Evolutionary conservation across 2,888 invertebrate species (phyloP).

Genomic region (Cheilosia soror): DNA sequence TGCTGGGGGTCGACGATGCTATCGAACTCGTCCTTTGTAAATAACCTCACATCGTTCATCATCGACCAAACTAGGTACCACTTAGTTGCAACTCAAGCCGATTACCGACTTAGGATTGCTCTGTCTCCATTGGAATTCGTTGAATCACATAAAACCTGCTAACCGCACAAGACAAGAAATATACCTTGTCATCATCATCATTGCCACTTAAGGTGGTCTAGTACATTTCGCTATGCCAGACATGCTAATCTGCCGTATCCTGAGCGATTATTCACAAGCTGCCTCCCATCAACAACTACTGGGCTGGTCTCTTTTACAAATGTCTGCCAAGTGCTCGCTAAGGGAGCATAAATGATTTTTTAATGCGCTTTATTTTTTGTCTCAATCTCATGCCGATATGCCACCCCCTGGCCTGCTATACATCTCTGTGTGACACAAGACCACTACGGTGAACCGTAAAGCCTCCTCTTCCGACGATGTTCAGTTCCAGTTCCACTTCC

Average conservation of each 20-base stretch:
- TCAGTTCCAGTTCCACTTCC: slow-evolving; percentile 17
- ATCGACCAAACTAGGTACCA: neutral
- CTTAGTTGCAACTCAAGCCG: neutral
- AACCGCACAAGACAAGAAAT: neutral
- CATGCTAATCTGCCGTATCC: slow-evolving; percentile 43
- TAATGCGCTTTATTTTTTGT: slow-evolving; percentile 44
- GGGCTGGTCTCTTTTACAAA: slow-evolving; percentile 2
- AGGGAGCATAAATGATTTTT: slow-evolving; percentile 37
- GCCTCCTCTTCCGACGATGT: slow-evolving; percentile 27
- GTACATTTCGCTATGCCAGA: slow-evolving; percentile 33
- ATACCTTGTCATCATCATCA: slow-evolving; percentile 33
- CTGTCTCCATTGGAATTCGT: neutral
- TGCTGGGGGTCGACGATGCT: too few species aligned
- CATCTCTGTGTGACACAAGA: slow-evolving; percentile 3
- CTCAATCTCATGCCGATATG: neutral
- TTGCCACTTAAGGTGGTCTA: slow-evolving; percentile 20
- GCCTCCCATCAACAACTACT: slow-evolving; percentile 8
- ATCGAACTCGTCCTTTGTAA: neutral
- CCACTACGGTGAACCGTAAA: slow-evolving; percentile 9
- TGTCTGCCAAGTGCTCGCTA: slow-evolving; percentile 12
- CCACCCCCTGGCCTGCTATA: neutral
- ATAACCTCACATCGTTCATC: too few species aligned
- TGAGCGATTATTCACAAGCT: slow-evolving; percentile 36
- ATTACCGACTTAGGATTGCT: neutral
- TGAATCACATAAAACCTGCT: neutral